Conservation (phyloP, 2,113 vertebrate species). For the Helogale parvula region DNA sequence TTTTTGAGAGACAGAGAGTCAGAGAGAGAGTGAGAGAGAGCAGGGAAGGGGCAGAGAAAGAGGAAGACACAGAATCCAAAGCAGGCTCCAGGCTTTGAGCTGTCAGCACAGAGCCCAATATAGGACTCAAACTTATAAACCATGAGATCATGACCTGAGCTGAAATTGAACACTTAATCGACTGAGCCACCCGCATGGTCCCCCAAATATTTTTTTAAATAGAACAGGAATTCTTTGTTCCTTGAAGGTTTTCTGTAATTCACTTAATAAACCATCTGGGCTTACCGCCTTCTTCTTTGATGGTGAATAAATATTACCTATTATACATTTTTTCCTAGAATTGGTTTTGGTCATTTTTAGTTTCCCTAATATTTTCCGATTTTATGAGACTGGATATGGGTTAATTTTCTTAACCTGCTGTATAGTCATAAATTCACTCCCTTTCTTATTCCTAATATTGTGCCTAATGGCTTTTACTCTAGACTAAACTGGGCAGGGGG, state of each 20-base stretch:
- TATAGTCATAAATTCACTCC: background rate
- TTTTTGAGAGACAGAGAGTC: background rate
- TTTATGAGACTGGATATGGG: background rate
- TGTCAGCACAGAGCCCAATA: background rate
- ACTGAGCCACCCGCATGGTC: no score
- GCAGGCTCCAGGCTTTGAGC: background rate
- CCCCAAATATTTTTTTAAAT: background rate
- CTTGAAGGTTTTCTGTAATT: background rate
- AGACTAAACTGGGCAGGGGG: background rate
- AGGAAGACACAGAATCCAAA: background rate
- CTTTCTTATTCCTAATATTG: background rate
- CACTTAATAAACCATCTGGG: background rate
- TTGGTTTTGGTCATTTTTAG: background rate
- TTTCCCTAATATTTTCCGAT: background rate
- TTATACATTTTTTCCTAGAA: background rate
- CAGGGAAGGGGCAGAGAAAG: background rate
- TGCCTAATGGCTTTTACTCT: background rate
- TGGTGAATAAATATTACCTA: background rate
- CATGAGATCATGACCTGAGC: background rate
- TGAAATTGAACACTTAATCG: background rate
- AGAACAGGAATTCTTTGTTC: background rate
- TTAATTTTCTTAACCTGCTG: background rate
- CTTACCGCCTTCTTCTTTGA: background rate
- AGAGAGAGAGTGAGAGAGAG: background rate
- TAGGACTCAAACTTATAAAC: background rate